Base-by-base conservation (phyloP, 2,113 vertebrate species). In the Anthoscopus minutus region DNA sequence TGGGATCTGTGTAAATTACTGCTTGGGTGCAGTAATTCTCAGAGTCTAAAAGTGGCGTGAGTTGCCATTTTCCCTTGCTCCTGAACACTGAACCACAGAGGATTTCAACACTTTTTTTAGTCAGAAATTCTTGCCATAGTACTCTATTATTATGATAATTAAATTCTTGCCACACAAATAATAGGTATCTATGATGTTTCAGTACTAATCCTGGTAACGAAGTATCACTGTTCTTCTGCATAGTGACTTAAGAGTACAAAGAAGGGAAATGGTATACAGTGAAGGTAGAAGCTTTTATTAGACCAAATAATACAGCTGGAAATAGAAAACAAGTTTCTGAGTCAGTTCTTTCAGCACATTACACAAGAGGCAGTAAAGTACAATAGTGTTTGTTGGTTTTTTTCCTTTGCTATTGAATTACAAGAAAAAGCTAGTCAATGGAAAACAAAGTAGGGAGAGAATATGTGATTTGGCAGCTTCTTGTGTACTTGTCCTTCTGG, bases 1-100 rank as follows among this genome's bases (percentile, higher is more conserved):
- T 85, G 94, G 89, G 71, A 88, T 93, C 56, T 62, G 56, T 94
- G 85, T 95, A 77, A 97, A 96, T 93, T 96, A 77, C 79, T 86
- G 15, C 85, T 83, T 88, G 64, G 85, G 40, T 92, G 64, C 56
- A 77, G 71, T 83, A 88, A 89, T 89, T 56, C 50, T 88, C 1
- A 0, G 30, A 81, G 61, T 89, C 45, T 86, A 31, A 70, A 89
- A 93, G 71, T 78, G 56, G 8, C 56, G 14, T 77, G 71, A 78
- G 60, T 77, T 92, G 47, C 27, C 1, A 0, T 88, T 94, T 94
- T 66, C 56, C 67, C 47, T 86, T 83, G 38, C 37, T 90, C 20
- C 79, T 56, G 65, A 56, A 72, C 45, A 42, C 73, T 74, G 76
- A 89, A 80, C 82, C 81, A 56, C 65, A 70, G 79, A 62, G 33